A percentile compares a stretch with the other conserved stretches of the same genome.
Conservation (phyloP, 2,797 vertebrate species). For the Chelidonichthys spinosus region DNA sequence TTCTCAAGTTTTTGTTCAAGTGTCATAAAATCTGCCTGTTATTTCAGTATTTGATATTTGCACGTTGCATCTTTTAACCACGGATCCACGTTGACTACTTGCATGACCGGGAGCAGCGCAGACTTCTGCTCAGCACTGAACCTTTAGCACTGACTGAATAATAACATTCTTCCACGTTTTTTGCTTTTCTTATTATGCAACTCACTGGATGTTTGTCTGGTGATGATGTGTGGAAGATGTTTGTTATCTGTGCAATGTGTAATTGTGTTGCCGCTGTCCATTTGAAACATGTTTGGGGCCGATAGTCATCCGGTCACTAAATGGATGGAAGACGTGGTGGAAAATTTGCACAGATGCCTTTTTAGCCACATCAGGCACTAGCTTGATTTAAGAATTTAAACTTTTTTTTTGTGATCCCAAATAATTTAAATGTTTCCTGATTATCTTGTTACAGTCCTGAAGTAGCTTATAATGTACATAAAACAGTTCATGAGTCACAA, state of each 20-base stretch:
- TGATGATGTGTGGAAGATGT: constrained; percentile 9
- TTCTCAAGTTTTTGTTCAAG: constrained; percentile 10
- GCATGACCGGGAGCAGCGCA: constrained; percentile 54
- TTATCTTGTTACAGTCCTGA: background rate
- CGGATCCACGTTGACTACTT: constrained; percentile 17
- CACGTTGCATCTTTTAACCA: constrained; percentile 46
- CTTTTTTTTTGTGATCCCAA: background rate
- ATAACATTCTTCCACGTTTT: background rate
- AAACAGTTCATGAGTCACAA: background rate
- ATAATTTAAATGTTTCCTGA: background rate
- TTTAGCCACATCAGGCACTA: background rate
- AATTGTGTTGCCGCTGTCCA: constrained; percentile 3
- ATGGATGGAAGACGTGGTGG: background rate
- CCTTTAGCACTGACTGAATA: constrained; percentile 59
- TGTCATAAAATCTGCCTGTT: constrained; percentile 18
- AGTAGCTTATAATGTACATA: background rate
- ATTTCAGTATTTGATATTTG: constrained; percentile 42
- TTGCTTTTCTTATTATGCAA: constrained; percentile 49
- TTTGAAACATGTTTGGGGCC: background rate
- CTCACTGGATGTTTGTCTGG: constrained; percentile 14
- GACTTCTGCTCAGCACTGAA: constrained; percentile 47
- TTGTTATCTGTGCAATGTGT: constrained; percentile 23
- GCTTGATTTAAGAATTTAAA: background rate
- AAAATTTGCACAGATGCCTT: constrained; percentile 9
- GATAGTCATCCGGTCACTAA: background rate